These are phyloP conservation scores for Geotrypetes seraphini DNA, from an alignment of 2,797 vertebrate genomes.

Conservation along the genomic window DNA sequence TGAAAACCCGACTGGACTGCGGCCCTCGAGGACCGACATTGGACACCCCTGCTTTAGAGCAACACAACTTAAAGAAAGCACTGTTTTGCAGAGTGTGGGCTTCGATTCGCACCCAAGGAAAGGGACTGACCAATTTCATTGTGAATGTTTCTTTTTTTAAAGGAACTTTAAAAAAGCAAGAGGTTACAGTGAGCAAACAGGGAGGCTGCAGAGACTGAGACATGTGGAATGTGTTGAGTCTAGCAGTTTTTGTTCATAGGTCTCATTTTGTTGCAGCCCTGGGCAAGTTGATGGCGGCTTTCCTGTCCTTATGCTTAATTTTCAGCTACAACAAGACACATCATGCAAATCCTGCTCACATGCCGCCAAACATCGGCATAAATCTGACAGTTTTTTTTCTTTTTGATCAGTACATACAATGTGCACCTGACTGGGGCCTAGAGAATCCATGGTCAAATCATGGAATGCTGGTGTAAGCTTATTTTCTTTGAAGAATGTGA, in stretches of 20 bases:
- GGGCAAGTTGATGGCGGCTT: background rate
- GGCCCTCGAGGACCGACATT: too few relatives aligned
- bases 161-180: too few relatives aligned
- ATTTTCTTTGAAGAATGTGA: too few relatives aligned
- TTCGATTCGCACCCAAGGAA: too few relatives aligned
- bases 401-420: slow-evolving; percentile 1
- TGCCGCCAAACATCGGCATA: slow-evolving; percentile 2
- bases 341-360: slow-evolving; percentile 10
- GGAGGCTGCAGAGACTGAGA: background rate
- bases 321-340: slow-evolving; percentile 20
- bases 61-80: too few relatives aligned
- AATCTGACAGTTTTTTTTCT: slow-evolving; percentile 9
- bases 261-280: background rate
- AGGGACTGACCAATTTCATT: too few relatives aligned
- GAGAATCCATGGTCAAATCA: background rate
- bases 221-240: slow-evolving; percentile 13
- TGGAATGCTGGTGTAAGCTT: too few relatives aligned
- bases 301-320: slow-evolving; percentile 5
- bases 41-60: too few relatives aligned
- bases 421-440: background rate
- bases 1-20: too few relatives aligned
- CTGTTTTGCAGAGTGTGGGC: too few relatives aligned
- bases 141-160: too few relatives aligned
- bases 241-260: background rate
- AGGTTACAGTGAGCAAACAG: too few relatives aligned